Conservation (phyloP, 2,888 invertebrate genomes). For the Tetropium fuscum region DNA sequence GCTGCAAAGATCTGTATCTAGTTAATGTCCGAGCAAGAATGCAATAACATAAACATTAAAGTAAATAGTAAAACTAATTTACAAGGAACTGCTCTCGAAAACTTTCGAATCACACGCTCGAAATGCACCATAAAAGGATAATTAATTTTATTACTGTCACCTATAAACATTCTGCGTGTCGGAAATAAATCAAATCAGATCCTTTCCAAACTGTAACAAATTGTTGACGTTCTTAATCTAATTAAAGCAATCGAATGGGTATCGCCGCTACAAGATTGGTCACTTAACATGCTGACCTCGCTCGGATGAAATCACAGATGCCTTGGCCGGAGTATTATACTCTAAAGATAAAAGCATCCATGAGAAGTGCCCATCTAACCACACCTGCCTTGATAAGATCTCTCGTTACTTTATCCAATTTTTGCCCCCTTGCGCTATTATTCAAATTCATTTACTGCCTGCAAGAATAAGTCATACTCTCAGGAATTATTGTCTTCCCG, state of each 20-base stretch:
- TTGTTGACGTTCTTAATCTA: constrained; percentile 27
- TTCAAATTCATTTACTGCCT: too few species aligned
- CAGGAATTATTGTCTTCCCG: too few species aligned
- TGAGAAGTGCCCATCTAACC: constrained; percentile 20
- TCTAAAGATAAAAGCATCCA: background rate
- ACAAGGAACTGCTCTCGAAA: background rate
- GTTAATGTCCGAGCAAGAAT: too few species aligned
- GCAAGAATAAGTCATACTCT: too few species aligned
- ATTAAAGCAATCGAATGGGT: constrained; percentile 21
- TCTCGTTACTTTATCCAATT: constrained; percentile 4
- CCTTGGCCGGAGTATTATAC: constrained; percentile 9
- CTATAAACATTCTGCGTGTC: constrained; percentile 14
- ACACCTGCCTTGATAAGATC: constrained; percentile 17
- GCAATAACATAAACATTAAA: too few species aligned
- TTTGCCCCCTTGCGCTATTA: constrained; percentile 2
- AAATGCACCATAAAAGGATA: constrained; percentile 21
- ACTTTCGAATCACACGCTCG: constrained; percentile 26
- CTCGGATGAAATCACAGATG: constrained; percentile 9
- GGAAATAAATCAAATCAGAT: constrained; percentile 7
- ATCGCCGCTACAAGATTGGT: constrained; percentile 21
- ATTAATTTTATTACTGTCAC: constrained; percentile 29
- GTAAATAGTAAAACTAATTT: background rate
- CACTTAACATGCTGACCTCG: constrained; percentile 26
- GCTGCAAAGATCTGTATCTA: too few species aligned
- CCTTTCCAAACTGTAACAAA: constrained; percentile 23